Percentiles rank a stretch among this genome's conserved stretches.
phyloP scores from a whole-genome alignment of 2,113 vertebrate genomes.

The Trichechus manatus region DNA sequence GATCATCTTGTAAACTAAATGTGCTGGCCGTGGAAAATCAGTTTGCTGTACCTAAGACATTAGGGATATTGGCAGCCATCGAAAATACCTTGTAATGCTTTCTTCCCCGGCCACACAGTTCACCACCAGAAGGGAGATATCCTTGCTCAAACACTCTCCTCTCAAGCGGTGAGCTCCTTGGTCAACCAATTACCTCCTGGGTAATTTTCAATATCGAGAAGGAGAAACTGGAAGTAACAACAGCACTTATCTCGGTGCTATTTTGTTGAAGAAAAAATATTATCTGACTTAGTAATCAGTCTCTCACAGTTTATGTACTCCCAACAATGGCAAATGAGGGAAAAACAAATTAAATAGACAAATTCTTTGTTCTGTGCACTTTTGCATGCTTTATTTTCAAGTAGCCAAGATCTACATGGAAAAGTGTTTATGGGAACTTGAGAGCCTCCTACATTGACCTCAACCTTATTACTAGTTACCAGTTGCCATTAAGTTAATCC shows the following conservation, averaged over 20 bases:
- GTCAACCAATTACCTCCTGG: not conserved
- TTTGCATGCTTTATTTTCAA: not conserved
- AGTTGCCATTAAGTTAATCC: not conserved
- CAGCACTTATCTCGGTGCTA: not conserved
- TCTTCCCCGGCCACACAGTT: not conserved
- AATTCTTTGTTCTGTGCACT: not conserved
- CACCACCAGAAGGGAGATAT: not conserved
- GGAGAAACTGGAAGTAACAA: not conserved
- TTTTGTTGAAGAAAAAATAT: conserved; percentile 32
- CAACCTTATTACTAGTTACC: not conserved
- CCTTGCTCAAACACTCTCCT: not conserved
- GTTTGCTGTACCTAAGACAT: conserved; percentile 56
- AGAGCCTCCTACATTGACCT: not conserved
- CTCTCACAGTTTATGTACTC: not conserved
- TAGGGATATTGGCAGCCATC: conserved; percentile 53
- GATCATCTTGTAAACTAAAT: conserved; percentile 75
- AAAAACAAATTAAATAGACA: not conserved
- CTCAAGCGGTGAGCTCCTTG: not conserved
- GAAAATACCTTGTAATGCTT: conserved; percentile 43
- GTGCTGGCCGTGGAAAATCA: conserved; percentile 60
- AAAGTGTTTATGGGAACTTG: not conserved
- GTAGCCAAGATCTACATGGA: not conserved
- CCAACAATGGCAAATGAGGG: not conserved
- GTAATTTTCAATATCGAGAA: conserved; percentile 45
- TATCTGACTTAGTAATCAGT: conserved; percentile 32